Evolutionary conservation across 1,140 invertebrate species (phyloP).

Genomic region (Antheraea pernyi): DNA sequence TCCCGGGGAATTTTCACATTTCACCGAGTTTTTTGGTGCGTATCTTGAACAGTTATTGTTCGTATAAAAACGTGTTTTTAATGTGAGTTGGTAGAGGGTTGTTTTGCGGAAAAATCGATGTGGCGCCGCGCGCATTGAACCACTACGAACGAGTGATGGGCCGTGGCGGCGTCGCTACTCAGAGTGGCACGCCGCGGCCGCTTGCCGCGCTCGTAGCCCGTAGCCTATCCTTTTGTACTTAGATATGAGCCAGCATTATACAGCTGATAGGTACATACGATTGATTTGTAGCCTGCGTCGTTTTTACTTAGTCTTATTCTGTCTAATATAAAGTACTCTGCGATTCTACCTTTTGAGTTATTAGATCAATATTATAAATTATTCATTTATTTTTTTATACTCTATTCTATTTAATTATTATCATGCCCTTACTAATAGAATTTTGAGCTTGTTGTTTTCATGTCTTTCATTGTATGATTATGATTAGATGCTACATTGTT

Average conservation of each 20-base stretch:
- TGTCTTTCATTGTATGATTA: too few relatives aligned
- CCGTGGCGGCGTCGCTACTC: slow-evolving; percentile 26
- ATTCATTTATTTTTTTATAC: too few relatives aligned
- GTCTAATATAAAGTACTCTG: background rate
- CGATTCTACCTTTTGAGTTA: too few relatives aligned
- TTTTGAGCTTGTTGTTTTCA: too few relatives aligned
- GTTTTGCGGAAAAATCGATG: slow-evolving; percentile 74
- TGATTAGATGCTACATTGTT: too few relatives aligned
- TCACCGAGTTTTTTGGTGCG: slow-evolving; percentile 29
- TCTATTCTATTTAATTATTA: too few relatives aligned
- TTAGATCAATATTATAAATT: too few relatives aligned
- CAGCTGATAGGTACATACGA: slow-evolving; percentile 14
- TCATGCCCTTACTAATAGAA: too few relatives aligned
- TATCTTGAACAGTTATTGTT: slow-evolving; percentile 26
- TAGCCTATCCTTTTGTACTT: slow-evolving; percentile 26
- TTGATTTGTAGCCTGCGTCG: slow-evolving; percentile 14
- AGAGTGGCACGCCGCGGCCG: background rate
- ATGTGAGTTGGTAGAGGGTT: slow-evolving; percentile 62
- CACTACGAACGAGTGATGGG: slow-evolving; percentile 63
- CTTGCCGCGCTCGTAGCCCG: slow-evolving; percentile 10
- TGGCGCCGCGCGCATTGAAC: slow-evolving; percentile 65
- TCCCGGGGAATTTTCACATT: slow-evolving; percentile 49
- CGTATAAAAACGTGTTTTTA: slow-evolving; percentile 60
- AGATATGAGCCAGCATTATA: slow-evolving; percentile 21
- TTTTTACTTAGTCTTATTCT: slow-evolving; percentile 10